phyloP scores from a whole-genome alignment of 2,113 vertebrate species.

The Nycticryphes semicollaris region DNA sequence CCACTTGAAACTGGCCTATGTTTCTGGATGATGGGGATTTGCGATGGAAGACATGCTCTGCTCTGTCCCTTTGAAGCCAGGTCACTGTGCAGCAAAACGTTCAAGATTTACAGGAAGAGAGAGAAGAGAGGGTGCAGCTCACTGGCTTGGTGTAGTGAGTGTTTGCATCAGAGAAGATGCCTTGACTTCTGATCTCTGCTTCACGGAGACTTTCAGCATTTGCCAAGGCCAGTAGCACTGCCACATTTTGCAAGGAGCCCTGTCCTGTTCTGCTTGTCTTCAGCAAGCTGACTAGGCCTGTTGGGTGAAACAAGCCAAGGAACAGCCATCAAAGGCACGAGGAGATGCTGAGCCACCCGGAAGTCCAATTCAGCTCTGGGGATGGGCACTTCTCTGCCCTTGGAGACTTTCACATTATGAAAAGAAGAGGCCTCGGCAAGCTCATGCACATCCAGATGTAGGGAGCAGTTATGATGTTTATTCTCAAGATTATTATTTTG shows the following conservation, averaged over 20 bases:
- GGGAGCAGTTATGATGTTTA: background rate
- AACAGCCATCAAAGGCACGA: background rate
- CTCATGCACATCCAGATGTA: background rate
- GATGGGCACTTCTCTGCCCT: background rate
- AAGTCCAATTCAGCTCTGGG: background rate
- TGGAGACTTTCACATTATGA: background rate
- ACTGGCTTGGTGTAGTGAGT: background rate
- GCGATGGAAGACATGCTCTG: background rate
- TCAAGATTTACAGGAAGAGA: background rate
- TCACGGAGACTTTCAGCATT: background rate
- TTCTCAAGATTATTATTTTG: background rate
- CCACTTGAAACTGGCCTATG: background rate
- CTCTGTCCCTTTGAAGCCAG: background rate
- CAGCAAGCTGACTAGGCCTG: background rate
- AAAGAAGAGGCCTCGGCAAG: accelerated
- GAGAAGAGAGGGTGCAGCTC: background rate
- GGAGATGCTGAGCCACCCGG: background rate
- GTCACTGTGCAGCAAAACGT: background rate
- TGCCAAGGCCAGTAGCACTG: background rate
- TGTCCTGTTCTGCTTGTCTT: background rate
- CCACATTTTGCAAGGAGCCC: background rate
- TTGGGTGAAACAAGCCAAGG: background rate
- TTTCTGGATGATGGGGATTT: background rate
- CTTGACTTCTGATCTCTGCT: background rate
- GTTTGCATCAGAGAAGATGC: background rate